phyloP scores from a whole-genome alignment of 2,113 vertebrate species.

The Datnioides undecimradiatus region DNA sequence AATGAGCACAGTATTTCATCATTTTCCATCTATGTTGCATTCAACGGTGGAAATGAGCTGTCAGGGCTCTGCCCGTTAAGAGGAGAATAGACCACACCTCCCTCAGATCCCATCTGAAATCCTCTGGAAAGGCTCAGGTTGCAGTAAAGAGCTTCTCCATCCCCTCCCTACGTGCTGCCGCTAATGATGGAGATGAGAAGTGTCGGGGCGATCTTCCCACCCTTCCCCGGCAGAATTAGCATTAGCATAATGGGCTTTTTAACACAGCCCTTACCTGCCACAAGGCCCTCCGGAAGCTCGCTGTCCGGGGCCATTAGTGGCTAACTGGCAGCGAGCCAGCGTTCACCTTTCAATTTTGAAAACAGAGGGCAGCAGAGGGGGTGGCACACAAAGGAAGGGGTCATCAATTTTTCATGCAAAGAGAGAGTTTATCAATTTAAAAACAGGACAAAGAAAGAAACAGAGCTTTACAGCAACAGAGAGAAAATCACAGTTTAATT shows the following conservation, averaged over 20 bases:
- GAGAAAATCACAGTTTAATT: conserved; percentile 53
- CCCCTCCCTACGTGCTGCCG: conserved; percentile 31
- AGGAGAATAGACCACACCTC: conserved; percentile 43
- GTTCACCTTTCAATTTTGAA: conserved; percentile 63
- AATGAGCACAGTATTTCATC: conserved; percentile 58
- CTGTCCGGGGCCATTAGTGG: conserved; percentile 75
- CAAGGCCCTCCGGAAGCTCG: conserved; percentile 56
- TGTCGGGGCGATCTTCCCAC: conserved; percentile 54
- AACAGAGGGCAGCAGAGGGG: conserved; percentile 52
- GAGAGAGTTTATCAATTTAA: conserved; percentile 54
- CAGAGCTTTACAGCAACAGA: conserved; percentile 22
- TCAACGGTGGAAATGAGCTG: conserved; percentile 59
- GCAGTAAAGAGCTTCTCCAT: conserved; percentile 69
- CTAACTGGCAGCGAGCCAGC: conserved; percentile 65
- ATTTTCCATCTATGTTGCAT: conserved; percentile 54
- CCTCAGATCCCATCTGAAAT: conserved; percentile 54
- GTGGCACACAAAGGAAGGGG: conserved; percentile 46
- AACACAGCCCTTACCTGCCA: conserved; percentile 76
- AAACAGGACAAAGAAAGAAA: conserved; percentile 38
- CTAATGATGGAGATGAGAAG: conserved; percentile 75
- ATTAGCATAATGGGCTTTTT: conserved; percentile 83
- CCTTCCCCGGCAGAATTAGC: conserved; percentile 68
- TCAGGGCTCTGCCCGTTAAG: conserved; percentile 51
- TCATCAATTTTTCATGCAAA: conserved; percentile 70
- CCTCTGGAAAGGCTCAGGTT: conserved; percentile 65